Conservation (phyloP, 1,140 invertebrate species). For the Dryas iulia region DNA sequence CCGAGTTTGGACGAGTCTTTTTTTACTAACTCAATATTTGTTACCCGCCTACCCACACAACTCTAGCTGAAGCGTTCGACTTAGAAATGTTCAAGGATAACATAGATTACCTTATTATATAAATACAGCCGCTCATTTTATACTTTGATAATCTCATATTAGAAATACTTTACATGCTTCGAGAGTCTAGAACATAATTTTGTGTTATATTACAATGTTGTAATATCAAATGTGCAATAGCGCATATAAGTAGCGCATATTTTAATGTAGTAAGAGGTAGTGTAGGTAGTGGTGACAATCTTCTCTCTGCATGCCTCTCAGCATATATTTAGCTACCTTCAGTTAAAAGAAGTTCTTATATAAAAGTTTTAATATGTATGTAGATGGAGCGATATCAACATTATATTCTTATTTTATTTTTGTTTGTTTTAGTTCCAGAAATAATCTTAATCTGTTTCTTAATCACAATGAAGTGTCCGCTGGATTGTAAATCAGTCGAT, state of each 20-base stretch:
- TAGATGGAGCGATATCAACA: background rate
- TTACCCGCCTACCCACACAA: slow-evolving; percentile 24
- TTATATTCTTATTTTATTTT: background rate
- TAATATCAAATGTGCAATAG: no score
- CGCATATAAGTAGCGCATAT: no score
- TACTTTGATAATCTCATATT: no score
- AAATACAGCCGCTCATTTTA: background rate
- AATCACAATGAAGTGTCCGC: slow-evolving; percentile 2
- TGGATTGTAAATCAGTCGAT: slow-evolving; percentile 15
- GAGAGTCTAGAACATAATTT: no score
- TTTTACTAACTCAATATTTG: slow-evolving; percentile 48
- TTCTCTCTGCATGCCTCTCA: no score
- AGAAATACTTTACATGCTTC: no score
- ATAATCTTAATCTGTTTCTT: background rate
- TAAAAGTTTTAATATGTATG: no score
- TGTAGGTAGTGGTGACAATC: no score
- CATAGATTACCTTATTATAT: background rate
- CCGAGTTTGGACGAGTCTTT: slow-evolving; percentile 62
- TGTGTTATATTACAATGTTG: no score
- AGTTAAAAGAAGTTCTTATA: no score
- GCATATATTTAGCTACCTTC: no score
- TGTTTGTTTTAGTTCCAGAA: background rate
- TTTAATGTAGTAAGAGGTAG: no score
- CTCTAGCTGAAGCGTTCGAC: slow-evolving; percentile 2
- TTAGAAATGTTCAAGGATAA: background rate